These are phyloP conservation scores for Diorhabda elongata DNA, from an alignment of 1,140 invertebrate species.

Conservation along the genomic window DNA sequence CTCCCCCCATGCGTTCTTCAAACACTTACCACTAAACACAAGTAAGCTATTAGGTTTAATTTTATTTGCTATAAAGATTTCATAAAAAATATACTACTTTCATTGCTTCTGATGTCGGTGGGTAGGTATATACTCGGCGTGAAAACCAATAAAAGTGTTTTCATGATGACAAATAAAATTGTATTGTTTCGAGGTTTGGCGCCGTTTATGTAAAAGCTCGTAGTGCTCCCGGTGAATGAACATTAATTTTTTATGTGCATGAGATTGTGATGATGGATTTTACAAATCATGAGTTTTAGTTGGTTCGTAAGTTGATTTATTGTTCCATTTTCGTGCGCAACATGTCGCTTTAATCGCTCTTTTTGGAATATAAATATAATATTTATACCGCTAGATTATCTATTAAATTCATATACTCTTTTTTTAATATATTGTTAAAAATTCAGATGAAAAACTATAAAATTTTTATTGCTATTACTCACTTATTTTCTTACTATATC, in stretches of 20 bases:
- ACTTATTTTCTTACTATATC: too few relatives aligned
- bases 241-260: constrained; percentile 1
- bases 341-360: too few relatives aligned
- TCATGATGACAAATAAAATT: constrained; percentile 10
- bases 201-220: neutral
- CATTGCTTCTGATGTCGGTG: constrained; percentile 15
- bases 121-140: neutral
- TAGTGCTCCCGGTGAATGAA: neutral
- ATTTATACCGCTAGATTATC: too few relatives aligned
- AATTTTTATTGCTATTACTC: too few relatives aligned
- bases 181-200: constrained; percentile 5
- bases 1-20: constrained; percentile 7
- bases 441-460: too few relatives aligned
- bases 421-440: too few relatives aligned
- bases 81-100: constrained; percentile 23
- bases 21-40: constrained; percentile 20
- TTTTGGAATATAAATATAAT: too few relatives aligned
- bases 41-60: constrained; percentile 27
- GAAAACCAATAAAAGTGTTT: constrained; percentile 19
- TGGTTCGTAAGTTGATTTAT: neutral
- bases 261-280: neutral
- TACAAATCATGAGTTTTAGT: neutral
- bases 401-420: too few relatives aligned
- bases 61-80: constrained; percentile 24
- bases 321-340: neutral